Evolutionary conservation across 2,797 vertebrate genomes (phyloP).

Genomic region (Lacerta bilineata): DNA sequence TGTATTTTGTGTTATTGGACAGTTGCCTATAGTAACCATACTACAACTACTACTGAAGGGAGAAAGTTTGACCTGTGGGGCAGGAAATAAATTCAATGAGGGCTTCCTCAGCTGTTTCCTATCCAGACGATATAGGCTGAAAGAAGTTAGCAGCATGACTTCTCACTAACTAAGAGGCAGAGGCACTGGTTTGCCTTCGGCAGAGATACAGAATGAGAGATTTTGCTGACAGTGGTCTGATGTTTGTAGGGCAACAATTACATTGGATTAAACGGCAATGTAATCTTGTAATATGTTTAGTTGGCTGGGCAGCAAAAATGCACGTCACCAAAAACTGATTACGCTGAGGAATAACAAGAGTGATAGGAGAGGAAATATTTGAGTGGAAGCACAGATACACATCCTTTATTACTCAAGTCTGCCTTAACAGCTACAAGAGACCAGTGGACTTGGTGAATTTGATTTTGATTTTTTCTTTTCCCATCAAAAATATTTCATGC

Average conservation of each 20-base stretch:
- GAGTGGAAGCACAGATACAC: constrained; percentile 19
- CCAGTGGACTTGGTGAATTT: constrained; percentile 25
- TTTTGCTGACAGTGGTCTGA: constrained; percentile 45
- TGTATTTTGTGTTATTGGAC: background rate
- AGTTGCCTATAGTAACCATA: background rate
- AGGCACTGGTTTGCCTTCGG: background rate
- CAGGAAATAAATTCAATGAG: background rate
- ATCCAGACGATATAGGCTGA: background rate
- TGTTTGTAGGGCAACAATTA: constrained; percentile 52
- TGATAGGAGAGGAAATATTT: constrained; percentile 31
- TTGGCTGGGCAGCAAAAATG: constrained; percentile 54
- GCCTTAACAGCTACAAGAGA: constrained; percentile 34
- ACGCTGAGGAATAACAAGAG: constrained; percentile 52
- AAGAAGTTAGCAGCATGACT: background rate
- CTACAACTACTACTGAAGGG: background rate
- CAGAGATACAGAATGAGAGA: background rate
- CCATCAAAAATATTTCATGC: background rate
- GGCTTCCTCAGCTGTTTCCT: background rate
- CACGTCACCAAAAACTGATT: constrained; percentile 60
- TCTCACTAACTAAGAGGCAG: background rate
- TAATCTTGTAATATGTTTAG: constrained; percentile 58
- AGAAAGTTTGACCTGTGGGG: background rate
- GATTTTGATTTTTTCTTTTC: constrained; percentile 27
- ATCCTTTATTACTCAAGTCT: constrained; percentile 45
- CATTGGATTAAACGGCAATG: constrained; percentile 45